A percentile compares a stretch with the other conserved stretches of the same genome.
These are phyloP conservation scores for Busseola fusca DNA, from an alignment of 2,888 invertebrate species.

Conservation along the genomic window DNA sequence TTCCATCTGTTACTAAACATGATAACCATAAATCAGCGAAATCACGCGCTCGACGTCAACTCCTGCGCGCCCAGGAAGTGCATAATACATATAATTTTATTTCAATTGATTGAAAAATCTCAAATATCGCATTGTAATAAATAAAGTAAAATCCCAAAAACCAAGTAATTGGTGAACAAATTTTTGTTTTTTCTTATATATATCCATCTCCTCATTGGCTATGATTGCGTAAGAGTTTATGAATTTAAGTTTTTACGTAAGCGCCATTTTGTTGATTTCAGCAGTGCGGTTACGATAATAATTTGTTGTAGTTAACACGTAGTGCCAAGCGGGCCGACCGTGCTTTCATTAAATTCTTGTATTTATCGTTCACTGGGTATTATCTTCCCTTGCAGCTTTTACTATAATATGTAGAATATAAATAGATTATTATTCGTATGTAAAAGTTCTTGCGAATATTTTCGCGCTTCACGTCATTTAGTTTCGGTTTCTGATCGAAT, in stretches of 20 bases:
- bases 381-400: conserved; percentile 35
- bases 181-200: conserved; percentile 25
- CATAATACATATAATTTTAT: conserved; percentile 53
- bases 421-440: conserved; percentile 26
- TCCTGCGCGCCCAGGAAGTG: conserved; percentile 54
- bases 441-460: conserved; percentile 20
- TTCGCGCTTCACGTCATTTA: conserved; percentile 17
- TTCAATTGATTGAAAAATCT: conserved; percentile 48
- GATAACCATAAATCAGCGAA: conserved; percentile 57
- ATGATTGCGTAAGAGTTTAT: conserved; percentile 52
- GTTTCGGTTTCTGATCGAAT: conserved; percentile 38
- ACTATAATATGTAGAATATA: conserved; percentile 39
- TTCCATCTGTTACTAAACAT: conserved; percentile 56
- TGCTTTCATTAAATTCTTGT: conserved; percentile 45
- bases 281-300: conserved; percentile 47
- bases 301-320: conserved; percentile 51
- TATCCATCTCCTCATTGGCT: conserved; percentile 25
- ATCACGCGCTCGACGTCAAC: conserved; percentile 53
- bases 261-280: conserved; percentile 42
- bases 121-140: conserved; percentile 37
- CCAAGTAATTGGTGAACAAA: conserved; percentile 13
- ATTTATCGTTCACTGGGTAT: conserved; percentile 46
- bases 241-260: conserved; percentile 44
- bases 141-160: conserved; percentile 30
- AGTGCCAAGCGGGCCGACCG: conserved; percentile 44